These are phyloP conservation scores for Acrossocheilus wenchowensis DNA, from an alignment of 2,797 vertebrate species.

Conservation along the genomic window DNA sequence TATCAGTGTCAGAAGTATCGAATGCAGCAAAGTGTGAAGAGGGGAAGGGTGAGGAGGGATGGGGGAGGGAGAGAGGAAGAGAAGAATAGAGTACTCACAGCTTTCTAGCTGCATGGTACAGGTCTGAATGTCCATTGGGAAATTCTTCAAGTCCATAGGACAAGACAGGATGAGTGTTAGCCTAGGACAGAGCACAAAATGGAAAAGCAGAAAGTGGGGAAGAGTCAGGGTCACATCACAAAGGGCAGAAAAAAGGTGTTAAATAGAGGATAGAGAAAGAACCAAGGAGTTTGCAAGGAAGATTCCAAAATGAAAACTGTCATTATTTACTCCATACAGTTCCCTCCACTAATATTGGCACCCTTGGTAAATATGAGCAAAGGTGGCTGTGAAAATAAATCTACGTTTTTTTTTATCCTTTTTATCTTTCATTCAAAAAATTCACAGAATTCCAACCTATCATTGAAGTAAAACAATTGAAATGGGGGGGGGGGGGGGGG, in stretches of 20 bases:
- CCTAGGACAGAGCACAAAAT: conserved; percentile 72
- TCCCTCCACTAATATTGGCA: too few species aligned
- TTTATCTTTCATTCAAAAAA: too few species aligned
- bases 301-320: not conserved
- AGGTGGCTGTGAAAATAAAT: too few species aligned
- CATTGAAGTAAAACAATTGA: too few species aligned
- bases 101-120: conserved; percentile 96
- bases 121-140: conserved; percentile 96
- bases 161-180: conserved; percentile 92
- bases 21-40: conserved; percentile 16
- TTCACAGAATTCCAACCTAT: too few species aligned
- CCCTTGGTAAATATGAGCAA: too few species aligned
- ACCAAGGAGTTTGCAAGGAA: conserved; percentile 50
- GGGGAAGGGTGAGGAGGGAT: not conserved
- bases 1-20: not conserved
- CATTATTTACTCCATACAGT: not conserved
- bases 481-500: too few species aligned
- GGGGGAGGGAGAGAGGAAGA: not conserved
- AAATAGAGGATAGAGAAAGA: conserved; percentile 46
- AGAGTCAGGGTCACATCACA: conserved; percentile 9
- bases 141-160: conserved; percentile 97
- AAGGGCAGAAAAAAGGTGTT: conserved; percentile 24
- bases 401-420: too few species aligned
- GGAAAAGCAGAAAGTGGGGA: conserved; percentile 25
- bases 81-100: conserved; percentile 83